Evolutionary conservation across 2,113 vertebrate species (phyloP).

Genomic region (Acrocephalus arundinaceus): DNA sequence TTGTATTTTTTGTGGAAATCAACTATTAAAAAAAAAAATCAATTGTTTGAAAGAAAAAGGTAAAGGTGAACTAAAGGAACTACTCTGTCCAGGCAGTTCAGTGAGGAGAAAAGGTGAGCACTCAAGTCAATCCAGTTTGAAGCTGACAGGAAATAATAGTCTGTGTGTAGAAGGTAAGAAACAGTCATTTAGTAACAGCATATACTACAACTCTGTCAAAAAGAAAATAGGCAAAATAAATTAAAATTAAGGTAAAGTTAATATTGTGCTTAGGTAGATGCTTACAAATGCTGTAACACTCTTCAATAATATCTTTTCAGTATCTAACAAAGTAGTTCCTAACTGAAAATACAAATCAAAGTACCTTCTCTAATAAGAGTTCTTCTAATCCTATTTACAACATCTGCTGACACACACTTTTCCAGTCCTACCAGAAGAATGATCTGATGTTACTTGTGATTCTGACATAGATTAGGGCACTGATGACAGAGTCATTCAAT

Average conservation of each 20-base stretch:
- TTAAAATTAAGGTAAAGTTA: background rate
- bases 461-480: background rate
- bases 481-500: background rate
- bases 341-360: background rate
- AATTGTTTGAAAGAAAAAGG: background rate
- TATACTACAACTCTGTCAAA: background rate
- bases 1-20: background rate
- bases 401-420: background rate
- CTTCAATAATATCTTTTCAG: background rate
- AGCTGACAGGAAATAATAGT: background rate
- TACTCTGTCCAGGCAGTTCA: background rate
- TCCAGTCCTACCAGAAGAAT: background rate
- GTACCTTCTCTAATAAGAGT: background rate
- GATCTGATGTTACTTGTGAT: background rate
- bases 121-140: background rate
- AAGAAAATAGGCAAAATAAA: background rate
- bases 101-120: background rate
- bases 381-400: background rate
- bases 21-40: background rate
- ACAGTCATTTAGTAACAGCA: background rate
- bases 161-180: background rate
- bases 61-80: background rate
- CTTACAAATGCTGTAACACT: background rate
- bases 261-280: background rate
- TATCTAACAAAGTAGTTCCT: background rate